Base-by-base conservation (phyloP, 2,888 invertebrate genomes). In the Punctoribates punctum region DNA sequence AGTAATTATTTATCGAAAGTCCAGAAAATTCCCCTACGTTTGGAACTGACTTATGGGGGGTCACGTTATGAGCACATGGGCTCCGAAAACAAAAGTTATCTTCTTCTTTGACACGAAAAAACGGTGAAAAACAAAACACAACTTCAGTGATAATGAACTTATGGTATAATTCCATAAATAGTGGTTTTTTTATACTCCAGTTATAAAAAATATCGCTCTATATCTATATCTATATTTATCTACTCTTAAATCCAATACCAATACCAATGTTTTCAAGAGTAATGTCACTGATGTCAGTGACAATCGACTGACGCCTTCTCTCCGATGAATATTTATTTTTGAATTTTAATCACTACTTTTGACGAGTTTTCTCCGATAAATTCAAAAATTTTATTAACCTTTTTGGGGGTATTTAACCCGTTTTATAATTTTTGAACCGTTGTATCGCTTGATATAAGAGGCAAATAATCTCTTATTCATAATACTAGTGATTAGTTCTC, bases 91-190 rank as follows among this genome's bases (percentile, higher is more conserved):
- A 65, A 65, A 65, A 65, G 65, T 65, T 65, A 65, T 65, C 65
- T 65, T 34, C 1, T 51, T 62, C 34, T 65, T 65, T 65, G 65
- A 65, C 65, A n/a, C 65, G 9, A 25, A 65, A 65, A 65, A 65
- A 13, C 17, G 34, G 38, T n/a, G 34, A 62, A 62, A 38, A 65
- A 65, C 20, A 65, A 38, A 65, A 20, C 9, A n/a, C 17, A 65
- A 65, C 13, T 65, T 27, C 3, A 65, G 27, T 65, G 17, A 13
- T 57, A 38, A 65, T 38, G 65, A 65, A 65, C 34, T 65, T 34
- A 23, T 65, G 65, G 65, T 65, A 34, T 65, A 65, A n/a, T 65
- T 65, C 65, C 65, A 65, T 27, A 65, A 65, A 65, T 65, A 65
- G n/a, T 5, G 34, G 15, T 9, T 54, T 34, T n/a, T 23, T 51